Evolutionary conservation across 1,140 invertebrate genomes (phyloP).

Genomic region (Brachionus manjavacas): DNA sequence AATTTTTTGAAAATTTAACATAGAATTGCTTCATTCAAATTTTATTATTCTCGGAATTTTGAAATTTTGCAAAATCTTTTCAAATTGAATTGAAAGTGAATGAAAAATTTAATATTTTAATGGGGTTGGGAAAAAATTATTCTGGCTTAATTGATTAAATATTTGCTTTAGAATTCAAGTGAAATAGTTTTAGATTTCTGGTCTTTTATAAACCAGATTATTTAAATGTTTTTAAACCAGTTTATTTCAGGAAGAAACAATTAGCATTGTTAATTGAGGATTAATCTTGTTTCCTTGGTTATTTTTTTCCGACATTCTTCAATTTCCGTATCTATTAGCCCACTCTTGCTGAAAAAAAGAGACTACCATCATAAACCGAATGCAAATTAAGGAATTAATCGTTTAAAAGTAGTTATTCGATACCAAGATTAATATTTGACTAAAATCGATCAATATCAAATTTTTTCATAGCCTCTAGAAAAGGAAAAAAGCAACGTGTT

Average conservation of each 20-base stretch:
- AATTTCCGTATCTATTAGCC: background rate
- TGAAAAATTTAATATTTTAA: background rate
- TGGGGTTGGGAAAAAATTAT: background rate
- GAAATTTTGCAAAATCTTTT: too few species aligned
- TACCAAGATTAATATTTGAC: background rate
- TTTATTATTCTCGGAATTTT: too few species aligned
- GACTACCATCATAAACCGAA: too few species aligned
- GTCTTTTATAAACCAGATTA: background rate
- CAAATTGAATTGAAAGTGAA: background rate
- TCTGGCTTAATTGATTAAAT: background rate
- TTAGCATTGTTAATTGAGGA: background rate
- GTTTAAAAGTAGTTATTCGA: background rate
- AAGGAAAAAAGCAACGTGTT: background rate
- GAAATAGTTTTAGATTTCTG: background rate
- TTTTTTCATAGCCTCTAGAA: background rate
- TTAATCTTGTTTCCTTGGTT: background rate
- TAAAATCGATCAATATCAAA: background rate
- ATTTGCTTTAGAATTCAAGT: background rate
- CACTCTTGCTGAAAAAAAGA: background rate
- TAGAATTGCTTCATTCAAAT: too few species aligned
- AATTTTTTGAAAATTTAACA: too few species aligned
- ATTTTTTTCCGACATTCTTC: background rate
- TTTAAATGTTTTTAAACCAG: background rate
- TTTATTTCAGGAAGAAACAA: background rate
- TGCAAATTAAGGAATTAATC: background rate